Evolutionary conservation across 2,113 vertebrate species (phyloP).

Genomic region (Fulmarus glacialis): DNA sequence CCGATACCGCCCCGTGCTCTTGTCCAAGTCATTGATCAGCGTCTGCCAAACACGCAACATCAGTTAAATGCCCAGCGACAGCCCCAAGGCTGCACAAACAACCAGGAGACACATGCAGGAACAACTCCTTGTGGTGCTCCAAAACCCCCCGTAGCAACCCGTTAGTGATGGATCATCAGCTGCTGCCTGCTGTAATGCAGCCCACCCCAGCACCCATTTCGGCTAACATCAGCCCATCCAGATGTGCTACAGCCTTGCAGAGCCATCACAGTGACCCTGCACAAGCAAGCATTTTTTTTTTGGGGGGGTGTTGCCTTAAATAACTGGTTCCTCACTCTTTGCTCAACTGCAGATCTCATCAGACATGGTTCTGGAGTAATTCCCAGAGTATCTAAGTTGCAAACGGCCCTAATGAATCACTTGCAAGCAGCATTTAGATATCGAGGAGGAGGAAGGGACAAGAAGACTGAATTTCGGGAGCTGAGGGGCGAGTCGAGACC

Average conservation of each 20-base stretch:
- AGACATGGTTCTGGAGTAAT: background rate
- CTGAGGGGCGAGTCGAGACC: accelerated
- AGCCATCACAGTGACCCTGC: background rate
- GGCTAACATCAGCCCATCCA: background rate
- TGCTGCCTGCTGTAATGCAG: background rate
- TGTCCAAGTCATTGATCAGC: slow-evolving; percentile 94
- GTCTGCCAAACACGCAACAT: slow-evolving; percentile 74
- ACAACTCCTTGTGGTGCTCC: background rate
- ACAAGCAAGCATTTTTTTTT: background rate
- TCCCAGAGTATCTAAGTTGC: background rate
- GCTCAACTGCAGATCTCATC: background rate
- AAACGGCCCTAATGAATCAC: background rate
- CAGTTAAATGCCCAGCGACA: background rate
- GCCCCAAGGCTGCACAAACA: background rate
- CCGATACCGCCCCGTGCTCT: slow-evolving; percentile 93
- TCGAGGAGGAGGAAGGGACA: background rate
- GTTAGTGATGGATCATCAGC: background rate
- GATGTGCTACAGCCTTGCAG: background rate
- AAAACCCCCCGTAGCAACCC: background rate
- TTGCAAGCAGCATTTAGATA: background rate
- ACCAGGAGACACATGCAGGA: background rate
- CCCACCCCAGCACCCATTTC: background rate
- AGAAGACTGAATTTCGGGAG: background rate
- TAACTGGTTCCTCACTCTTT: background rate
- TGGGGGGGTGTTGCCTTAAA: background rate